These are phyloP conservation scores for Brachymystax lenok DNA, from an alignment of 2,797 vertebrate species.

Conservation along the genomic window DNA sequence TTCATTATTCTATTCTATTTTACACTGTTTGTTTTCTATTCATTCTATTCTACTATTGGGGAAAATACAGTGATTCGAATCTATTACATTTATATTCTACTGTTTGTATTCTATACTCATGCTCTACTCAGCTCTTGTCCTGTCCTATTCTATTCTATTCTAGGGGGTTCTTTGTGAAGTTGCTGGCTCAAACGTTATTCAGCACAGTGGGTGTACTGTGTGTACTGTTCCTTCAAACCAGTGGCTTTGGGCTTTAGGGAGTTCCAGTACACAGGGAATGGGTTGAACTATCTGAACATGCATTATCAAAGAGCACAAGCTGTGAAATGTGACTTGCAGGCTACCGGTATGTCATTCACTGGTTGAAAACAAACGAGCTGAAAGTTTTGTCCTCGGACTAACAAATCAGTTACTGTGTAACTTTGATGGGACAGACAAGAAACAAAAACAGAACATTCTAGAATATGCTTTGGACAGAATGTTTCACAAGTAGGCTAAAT, in stretches of 20 bases:
- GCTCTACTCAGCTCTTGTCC: background rate
- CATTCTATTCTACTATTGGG: no score
- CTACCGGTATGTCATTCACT: background rate
- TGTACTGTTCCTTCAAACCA: background rate
- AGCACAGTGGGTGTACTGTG: background rate
- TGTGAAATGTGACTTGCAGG: background rate
- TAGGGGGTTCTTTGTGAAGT: background rate
- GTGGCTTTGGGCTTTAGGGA: background rate
- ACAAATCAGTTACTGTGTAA: background rate
- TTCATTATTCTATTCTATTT: no score
- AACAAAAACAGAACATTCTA: no score
- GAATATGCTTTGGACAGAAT: background rate
- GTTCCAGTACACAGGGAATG: background rate
- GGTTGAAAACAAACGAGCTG: no score
- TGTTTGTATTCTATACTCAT: no score
- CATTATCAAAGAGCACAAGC: background rate
- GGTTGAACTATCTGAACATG: background rate
- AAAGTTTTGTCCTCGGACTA: background rate
- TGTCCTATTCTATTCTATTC: background rate
- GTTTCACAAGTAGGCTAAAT: no score
- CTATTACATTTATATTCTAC: no score
- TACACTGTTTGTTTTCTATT: no score
- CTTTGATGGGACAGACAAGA: no score
- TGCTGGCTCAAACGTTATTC: background rate
- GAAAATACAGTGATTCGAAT: no score